Evolutionary conservation across 2,888 invertebrate genomes (phyloP), one percentile per base, ranked within the genome.

Genomic region (Trachelus stipa): DNA sequence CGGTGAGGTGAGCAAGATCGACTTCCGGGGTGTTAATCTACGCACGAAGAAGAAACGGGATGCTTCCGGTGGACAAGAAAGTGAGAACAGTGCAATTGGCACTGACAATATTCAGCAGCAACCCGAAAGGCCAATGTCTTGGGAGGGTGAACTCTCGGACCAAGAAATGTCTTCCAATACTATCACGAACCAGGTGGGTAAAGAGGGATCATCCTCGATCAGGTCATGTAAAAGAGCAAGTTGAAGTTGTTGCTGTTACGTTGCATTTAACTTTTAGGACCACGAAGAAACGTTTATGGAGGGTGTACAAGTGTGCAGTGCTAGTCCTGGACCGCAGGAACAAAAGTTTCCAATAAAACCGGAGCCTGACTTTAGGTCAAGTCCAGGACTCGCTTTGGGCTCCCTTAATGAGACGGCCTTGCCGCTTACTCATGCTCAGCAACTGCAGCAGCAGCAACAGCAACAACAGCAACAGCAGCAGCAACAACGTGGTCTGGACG

Each of bases 111-210:
- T 80, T 23, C 90, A 89, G 68, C 93, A 88, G 80, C 92, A 92
- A 76, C 92, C 92, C n/a, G 93, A 93, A 83, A 92, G 98, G 76
- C 98, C 98, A 74, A 98, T 98, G 98, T 97, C 97, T 11, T 98
- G 98, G 98, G 98, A 98, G 91, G 98, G 98, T 12, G 97, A 97
- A 91, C 93, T 98, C 15, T 97, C 97, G 2, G 98, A 98, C 89
- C 95, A 96, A n/a, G 97, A 97, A 89, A 92, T 92, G 91, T 92
- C 92, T 85, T 91, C 91, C 82, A 91, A 91, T 79, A 91, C 91
- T 31, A 88, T 91, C 74, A 91, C 90, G 4, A 91, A 90, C 84
- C 91, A 91, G 86, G 90, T 89, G 76, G 0, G 81, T 79, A 74
- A 37, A 37, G 30, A 23, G 12, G 34, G 71, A 23, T 3, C 9